A percentile compares a stretch with the other conserved stretches of the same genome.
phyloP scores from a whole-genome alignment of 2,888 invertebrate species.

The Rhaphigaster nebulosa region DNA sequence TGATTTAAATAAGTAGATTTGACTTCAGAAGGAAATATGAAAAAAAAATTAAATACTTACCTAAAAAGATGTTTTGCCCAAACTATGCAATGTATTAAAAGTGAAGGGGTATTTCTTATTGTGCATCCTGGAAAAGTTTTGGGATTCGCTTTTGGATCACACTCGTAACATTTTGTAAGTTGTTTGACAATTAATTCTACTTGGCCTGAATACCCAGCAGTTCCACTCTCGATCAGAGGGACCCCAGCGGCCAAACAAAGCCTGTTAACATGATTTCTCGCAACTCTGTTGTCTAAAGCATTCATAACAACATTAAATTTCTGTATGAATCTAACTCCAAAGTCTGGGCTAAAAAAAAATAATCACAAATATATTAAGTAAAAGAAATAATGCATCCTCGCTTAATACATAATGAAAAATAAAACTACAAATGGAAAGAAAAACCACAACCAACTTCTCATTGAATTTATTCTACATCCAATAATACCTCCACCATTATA shows the following conservation, averaged over 20 bases:
- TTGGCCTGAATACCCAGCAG: conserved; percentile 97
- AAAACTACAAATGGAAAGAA: not conserved
- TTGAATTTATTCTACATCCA: too few species aligned
- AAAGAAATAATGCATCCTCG: not conserved
- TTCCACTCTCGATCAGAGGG: conserved; percentile 96
- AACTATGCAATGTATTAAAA: conserved; percentile 98
- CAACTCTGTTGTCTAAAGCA: conserved; percentile 96
- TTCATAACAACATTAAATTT: conserved; percentile 93
- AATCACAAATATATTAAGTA: conserved; percentile 53
- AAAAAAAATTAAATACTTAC: conserved; percentile 71
- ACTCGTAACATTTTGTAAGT: conserved; percentile 79
- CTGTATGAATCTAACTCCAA: conserved; percentile 91
- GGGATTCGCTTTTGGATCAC: conserved; percentile 90
- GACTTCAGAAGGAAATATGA: not conserved
- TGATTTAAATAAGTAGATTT: not conserved
- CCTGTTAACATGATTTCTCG: conserved; percentile 97
- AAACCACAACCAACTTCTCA: too few species aligned
- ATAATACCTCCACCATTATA: too few species aligned
- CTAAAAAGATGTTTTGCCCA: conserved; percentile 99
- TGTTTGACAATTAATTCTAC: conserved; percentile 81
- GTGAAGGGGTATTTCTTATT: conserved; percentile 98
- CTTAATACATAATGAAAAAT: not conserved
- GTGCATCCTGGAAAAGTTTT: conserved; percentile 98
- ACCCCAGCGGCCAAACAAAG: conserved; percentile 97
- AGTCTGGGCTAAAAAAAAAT: conserved; percentile 80